Evolutionary conservation across 1,140 invertebrate genomes (phyloP).

Genomic region (Copidosoma floridanum): DNA sequence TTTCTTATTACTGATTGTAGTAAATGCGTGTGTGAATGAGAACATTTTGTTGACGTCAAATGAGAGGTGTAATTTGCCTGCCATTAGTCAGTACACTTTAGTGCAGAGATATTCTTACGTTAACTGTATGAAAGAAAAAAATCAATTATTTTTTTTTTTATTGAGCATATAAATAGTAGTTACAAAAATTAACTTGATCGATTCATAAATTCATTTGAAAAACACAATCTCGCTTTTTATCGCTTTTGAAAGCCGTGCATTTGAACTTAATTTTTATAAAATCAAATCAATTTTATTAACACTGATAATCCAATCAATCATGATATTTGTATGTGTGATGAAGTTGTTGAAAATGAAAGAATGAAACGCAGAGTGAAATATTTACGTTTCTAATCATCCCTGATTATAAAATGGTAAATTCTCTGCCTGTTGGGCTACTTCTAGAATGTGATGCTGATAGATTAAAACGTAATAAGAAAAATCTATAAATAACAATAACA

Average conservation of each 20-base stretch:
- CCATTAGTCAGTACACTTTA: no score
- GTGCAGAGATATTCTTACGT: no score
- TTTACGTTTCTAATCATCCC: conserved; percentile 9
- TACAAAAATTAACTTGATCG: neutral
- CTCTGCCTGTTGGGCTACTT: conserved; percentile 20
- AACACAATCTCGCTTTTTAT: neutral
- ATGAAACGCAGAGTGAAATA: conserved; percentile 15
- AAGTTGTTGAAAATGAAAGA: conserved; percentile 4
- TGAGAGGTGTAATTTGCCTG: no score
- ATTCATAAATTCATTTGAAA: neutral
- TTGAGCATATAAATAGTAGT: neutral
- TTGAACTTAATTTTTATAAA: neutral
- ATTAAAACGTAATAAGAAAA: conserved; percentile 14
- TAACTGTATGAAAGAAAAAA: no score
- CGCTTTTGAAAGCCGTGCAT: neutral
- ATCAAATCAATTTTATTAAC: neutral
- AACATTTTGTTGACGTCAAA: conserved; percentile 24
- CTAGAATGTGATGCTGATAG: conserved; percentile 22
- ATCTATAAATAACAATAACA: conserved; percentile 17
- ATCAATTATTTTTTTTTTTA: conserved; percentile 15
- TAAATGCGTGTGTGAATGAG: conserved; percentile 20
- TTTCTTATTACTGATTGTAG: conserved; percentile 26
- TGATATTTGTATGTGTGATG: neutral
- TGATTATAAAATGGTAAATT: conserved; percentile 22
- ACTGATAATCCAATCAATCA: neutral